Base-by-base conservation (phyloP, 2,113 vertebrate species). In the Puma concolor region DNA sequence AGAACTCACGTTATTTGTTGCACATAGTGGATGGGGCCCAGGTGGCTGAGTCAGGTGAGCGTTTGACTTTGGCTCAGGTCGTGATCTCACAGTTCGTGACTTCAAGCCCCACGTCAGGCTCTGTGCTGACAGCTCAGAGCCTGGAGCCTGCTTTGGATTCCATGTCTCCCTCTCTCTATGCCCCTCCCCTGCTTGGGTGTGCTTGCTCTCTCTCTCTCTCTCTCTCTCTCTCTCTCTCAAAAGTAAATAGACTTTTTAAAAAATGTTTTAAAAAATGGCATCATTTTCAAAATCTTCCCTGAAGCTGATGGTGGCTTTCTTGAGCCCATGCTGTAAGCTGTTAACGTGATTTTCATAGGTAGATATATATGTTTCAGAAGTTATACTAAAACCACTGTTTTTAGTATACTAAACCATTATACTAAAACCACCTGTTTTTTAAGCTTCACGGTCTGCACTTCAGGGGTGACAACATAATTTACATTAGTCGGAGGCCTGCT, bases 341-440 rank as follows among this genome's bases (percentile, higher is more conserved):
- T 11, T 57, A 33, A 72, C 4, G 9, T 44, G 23, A 31, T 67
- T 71, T 77, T 88, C 41, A 7, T 16, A 72, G 29, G 52, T 57
- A 76, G 29, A 44, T 52, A n/a, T 13, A 63, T 50, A 50, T 64
- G 33, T 60, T 14, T 44, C 44, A 44, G 44, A 44, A 44, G 31
- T 48, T 71, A 16, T 44, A 44, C 91, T 82, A 81, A 57, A 95
- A 48, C 27, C 52, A 41, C 52, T 95, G 15, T 82, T 76, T 85
- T 69, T 86, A 41, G 41, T 41, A 41, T 41, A 41, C 7, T 6
- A 41, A 41, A 41, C 41, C 41, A 31, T 48, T 57, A 15, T 44
- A 41, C 91, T 82, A 81, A 57, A 95, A 48, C 27, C 52, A 41
- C 29, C 52, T 95, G 19, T 82, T 76, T 85, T 57, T 86, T 63